These are phyloP conservation scores for Uropsilus gracilis DNA, from an alignment of 2,113 vertebrate species.

Conservation along the genomic window DNA sequence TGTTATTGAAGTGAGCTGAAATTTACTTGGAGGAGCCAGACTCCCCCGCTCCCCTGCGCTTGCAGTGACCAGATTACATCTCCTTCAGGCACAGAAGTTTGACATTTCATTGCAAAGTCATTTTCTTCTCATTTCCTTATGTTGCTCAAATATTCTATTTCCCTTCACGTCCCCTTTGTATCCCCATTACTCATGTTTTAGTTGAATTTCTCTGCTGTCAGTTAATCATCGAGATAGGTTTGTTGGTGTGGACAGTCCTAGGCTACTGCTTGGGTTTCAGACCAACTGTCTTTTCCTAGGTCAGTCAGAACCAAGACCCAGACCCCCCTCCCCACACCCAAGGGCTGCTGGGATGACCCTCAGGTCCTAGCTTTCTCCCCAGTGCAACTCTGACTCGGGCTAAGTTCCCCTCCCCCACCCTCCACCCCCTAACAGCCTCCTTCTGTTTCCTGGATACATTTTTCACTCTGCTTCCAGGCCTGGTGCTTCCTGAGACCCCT, in stretches of 20 bases:
- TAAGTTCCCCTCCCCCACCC: background rate
- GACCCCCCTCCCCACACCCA: background rate
- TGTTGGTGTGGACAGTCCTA: slow-evolving; percentile 1
- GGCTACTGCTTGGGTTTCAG: slow-evolving; percentile 34
- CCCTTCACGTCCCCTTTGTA: slow-evolving; percentile 75
- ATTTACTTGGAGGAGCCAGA: slow-evolving; percentile 67
- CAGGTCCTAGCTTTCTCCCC: background rate
- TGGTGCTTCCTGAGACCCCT: background rate
- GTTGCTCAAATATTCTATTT: slow-evolving; percentile 81
- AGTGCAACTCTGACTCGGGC: background rate
- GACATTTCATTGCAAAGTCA: slow-evolving; percentile 78
- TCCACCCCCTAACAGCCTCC: background rate
- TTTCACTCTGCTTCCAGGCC: slow-evolving; percentile 39
- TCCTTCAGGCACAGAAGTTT: slow-evolving; percentile 76
- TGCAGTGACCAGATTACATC: slow-evolving; percentile 70
- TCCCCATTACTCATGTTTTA: slow-evolving; percentile 77
- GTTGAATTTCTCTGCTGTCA: slow-evolving; percentile 79
- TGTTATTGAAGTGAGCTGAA: slow-evolving; percentile 71
- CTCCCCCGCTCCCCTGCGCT: background rate
- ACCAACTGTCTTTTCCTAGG: slow-evolving; percentile 50
- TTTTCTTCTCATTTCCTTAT: slow-evolving; percentile 82
- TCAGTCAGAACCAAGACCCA: background rate
- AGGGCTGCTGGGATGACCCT: background rate
- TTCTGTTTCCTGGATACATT: background rate
- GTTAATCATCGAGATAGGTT: slow-evolving; percentile 74